Percentiles rank a stretch among this genome's conserved stretches.
Evolutionary conservation across 2,113 vertebrate species (phyloP).

Genomic region (Campylorhamphus procurvoides): DNA sequence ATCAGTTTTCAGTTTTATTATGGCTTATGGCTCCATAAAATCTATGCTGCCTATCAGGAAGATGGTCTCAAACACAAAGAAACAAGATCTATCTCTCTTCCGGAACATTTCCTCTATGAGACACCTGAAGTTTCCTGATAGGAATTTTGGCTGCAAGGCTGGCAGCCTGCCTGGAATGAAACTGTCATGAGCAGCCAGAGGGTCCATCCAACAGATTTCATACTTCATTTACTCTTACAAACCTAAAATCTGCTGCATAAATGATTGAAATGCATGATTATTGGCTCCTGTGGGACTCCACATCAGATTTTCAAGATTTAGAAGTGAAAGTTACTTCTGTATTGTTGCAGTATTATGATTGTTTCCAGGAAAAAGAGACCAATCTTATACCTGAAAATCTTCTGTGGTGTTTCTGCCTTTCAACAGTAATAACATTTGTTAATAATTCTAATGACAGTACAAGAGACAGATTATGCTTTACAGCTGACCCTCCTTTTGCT

Average conservation of each 20-base stretch:
- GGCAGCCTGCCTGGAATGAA: not conserved
- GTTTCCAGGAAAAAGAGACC: not conserved
- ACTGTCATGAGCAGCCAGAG: not conserved
- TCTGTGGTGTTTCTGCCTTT: not conserved
- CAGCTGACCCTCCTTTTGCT: not conserved
- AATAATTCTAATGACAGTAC: not conserved
- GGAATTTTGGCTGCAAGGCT: not conserved
- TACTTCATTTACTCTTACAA: not conserved
- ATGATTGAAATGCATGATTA: not conserved
- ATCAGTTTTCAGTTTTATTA: not conserved
- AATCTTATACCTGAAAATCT: not conserved
- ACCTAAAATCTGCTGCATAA: not conserved
- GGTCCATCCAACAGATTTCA: not conserved
- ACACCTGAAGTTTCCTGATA: not conserved
- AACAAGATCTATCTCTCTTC: not conserved
- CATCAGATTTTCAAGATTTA: not conserved
- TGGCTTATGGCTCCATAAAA: accelerated
- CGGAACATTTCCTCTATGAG: not conserved
- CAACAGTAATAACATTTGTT: not conserved
- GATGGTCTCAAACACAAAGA: not conserved
- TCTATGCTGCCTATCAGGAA: not conserved
- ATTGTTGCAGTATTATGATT: not conserved
- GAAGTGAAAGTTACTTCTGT: not conserved
- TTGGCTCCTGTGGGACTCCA: not conserved
- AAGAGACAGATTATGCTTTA: not conserved